Conservation (phyloP, 1,140 invertebrate species). For the Eriosoma lanigerum region DNA sequence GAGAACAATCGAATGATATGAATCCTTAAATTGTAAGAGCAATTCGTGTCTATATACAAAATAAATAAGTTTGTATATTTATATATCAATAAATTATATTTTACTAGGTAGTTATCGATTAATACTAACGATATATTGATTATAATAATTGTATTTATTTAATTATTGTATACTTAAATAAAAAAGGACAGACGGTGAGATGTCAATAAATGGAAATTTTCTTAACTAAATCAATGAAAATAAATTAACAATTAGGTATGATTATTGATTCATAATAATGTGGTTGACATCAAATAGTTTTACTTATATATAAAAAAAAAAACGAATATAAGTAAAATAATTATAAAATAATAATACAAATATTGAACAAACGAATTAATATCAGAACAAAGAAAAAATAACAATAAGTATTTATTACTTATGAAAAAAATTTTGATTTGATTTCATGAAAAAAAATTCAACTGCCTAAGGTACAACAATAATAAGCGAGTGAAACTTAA, state of each 20-base stretch:
- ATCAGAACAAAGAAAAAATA: slow-evolving; percentile 27
- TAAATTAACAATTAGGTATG: slow-evolving; percentile 43
- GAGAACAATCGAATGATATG: slow-evolving; percentile 51
- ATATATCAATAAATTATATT: slow-evolving; percentile 51
- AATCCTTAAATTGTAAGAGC: slow-evolving; percentile 52
- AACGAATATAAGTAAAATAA: slow-evolving; percentile 59
- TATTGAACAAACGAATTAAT: slow-evolving; percentile 43
- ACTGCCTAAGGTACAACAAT: slow-evolving; percentile 51
- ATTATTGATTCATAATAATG: slow-evolving; percentile 19
- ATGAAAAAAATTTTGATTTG: slow-evolving; percentile 45
- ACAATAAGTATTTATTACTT: slow-evolving; percentile 44
- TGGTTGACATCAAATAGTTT: slow-evolving; percentile 37
- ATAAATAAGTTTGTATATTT: slow-evolving; percentile 49
- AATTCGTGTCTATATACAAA: slow-evolving; percentile 52
- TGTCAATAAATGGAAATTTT: slow-evolving; percentile 41
- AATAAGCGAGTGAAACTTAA: slow-evolving; percentile 48
- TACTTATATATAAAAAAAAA: slow-evolving; percentile 31
- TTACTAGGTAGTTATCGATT: slow-evolving; percentile 50
- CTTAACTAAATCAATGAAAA: slow-evolving; percentile 45
- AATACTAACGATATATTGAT: slow-evolving; percentile 51
- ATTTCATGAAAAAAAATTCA: slow-evolving; percentile 36
- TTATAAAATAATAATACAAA: slow-evolving; percentile 41
- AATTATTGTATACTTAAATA: slow-evolving; percentile 29
- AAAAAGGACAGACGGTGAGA: slow-evolving; percentile 48
- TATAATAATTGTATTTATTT: slow-evolving; percentile 49